Evolutionary conservation across 2,113 vertebrate species (phyloP).

Genomic region (Thunnus thynnus): DNA sequence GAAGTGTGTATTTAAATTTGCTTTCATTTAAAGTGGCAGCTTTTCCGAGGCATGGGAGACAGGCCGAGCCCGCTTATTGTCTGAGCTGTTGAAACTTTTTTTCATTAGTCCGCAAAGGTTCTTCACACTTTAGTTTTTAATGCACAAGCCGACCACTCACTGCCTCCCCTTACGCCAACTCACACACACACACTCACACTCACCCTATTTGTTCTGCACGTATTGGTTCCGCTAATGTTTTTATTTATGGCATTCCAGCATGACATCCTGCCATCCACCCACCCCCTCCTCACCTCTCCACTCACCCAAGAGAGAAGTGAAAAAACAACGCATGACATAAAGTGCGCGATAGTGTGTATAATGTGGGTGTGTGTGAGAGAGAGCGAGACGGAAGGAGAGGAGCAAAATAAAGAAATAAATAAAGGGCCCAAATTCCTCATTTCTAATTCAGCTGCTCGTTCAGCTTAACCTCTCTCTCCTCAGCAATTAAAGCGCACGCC

Average conservation of each 20-base stretch:
- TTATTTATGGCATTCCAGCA: conserved; percentile 83
- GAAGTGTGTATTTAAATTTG: conserved; percentile 47
- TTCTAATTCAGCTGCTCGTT: conserved; percentile 99
- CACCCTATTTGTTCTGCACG: conserved; percentile 77
- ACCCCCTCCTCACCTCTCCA: conserved; percentile 82
- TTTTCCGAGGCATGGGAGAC: conserved; percentile 35
- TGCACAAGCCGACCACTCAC: conserved; percentile 56
- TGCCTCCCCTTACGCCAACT: conserved; percentile 24
- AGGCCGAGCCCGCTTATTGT: conserved; percentile 38
- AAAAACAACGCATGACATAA: conserved; percentile 57
- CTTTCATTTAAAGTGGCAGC: conserved; percentile 45
- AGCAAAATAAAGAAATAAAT: conserved; percentile 82
- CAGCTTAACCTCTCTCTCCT: conserved; percentile 99
- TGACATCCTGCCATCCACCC: conserved; percentile 84
- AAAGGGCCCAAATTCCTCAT: conserved; percentile 89
- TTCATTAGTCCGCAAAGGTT: conserved; percentile 69
- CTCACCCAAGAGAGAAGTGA: conserved; percentile 65
- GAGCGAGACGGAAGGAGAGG: conserved; percentile 60
- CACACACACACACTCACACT: conserved; percentile 49
- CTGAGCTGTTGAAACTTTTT: conserved; percentile 60
- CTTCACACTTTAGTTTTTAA: conserved; percentile 58
- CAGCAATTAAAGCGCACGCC: conserved; percentile 98
- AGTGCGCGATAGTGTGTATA: background rate
- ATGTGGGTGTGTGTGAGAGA: conserved; percentile 22
- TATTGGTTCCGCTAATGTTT: conserved; percentile 82